Percentiles rank a stretch among this genome's conserved stretches.
Evolutionary conservation across 2,888 invertebrate species (phyloP).

Genomic region (Melipona bicolor): DNA sequence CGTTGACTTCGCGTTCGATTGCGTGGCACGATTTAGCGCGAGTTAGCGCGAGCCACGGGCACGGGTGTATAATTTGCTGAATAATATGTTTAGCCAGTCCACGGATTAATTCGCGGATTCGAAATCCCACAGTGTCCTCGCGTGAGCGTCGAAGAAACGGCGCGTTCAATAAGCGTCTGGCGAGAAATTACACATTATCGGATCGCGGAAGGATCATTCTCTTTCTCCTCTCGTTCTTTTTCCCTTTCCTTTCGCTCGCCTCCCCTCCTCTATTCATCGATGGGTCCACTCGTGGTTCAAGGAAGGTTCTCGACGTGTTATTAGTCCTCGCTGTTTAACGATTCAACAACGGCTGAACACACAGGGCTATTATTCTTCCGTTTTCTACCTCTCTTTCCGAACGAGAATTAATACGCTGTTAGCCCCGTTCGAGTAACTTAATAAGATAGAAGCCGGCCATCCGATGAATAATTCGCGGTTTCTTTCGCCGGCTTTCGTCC

Average conservation of each 20-base stretch:
- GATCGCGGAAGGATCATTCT: not conserved
- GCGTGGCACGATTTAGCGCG: constrained; percentile 10
- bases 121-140: constrained; percentile 37
- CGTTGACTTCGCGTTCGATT: constrained; percentile 13
- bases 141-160: constrained; percentile 31
- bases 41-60: constrained; percentile 33
- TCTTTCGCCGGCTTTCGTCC: not conserved
- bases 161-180: not conserved
- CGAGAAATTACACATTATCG: constrained; percentile 45
- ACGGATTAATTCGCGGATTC: constrained; percentile 53
- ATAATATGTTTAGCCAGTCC: constrained; percentile 48
- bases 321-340: constrained; percentile 35
- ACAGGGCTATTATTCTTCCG: constrained; percentile 3
- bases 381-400: constrained; percentile 1
- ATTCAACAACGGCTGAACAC: constrained; percentile 4
- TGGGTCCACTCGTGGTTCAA: not conserved
- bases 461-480: constrained; percentile 1
- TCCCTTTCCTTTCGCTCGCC: not conserved
- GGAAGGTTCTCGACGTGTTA: constrained; percentile 33
- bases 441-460: not conserved
- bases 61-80: constrained; percentile 49
- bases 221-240: not conserved
- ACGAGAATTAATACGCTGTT: constrained; percentile 19
- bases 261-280: not conserved
- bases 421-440: not conserved